These are phyloP conservation scores for Oikopleura vanhoeffeni DNA, from an alignment of 23 tunicate genomes.

Conservation along the genomic window DNA sequence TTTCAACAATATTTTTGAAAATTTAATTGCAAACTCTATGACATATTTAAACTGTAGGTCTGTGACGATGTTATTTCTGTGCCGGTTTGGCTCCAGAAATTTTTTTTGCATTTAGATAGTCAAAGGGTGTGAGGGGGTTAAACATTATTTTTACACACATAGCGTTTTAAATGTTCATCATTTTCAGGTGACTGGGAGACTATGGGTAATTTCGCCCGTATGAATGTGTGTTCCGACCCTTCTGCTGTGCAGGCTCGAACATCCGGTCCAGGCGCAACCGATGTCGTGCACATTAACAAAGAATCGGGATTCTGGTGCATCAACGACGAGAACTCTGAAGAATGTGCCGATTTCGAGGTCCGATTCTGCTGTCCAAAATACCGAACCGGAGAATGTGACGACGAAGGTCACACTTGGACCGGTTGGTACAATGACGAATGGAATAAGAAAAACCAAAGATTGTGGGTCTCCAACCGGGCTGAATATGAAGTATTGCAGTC, in stretches of 20 bases:
- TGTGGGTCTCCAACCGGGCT: no score
- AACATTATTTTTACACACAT: no score
- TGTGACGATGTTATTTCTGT: no score
- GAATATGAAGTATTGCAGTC: no score
- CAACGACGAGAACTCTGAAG: not conserved
- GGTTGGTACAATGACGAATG: slow-evolving; percentile 15
- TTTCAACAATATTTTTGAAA: no score
- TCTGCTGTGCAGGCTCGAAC: slow-evolving; percentile 6
- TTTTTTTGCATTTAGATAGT: no score
- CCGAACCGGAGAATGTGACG: not conserved
- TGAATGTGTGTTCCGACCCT: not conserved
- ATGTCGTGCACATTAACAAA: not conserved
- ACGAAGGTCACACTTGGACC: not conserved
- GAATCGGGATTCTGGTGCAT: slow-evolving; percentile 7
- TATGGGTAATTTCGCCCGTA: not conserved
- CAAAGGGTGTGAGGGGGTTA: no score
- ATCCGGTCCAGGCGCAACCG: not conserved
- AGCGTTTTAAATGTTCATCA: no score
- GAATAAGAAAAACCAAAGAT: slow-evolving; percentile 12
- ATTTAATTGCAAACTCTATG: no score
- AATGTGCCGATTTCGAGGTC: slow-evolving; percentile 1
- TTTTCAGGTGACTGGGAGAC: slow-evolving; percentile 15
- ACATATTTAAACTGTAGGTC: no score
- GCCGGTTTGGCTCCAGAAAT: no score
- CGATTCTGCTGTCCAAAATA: slow-evolving; percentile 6